A percentile compares a stretch with the other conserved stretches of the same genome.
phyloP scores from a whole-genome alignment of 2,113 vertebrate species.

The Piprites chloris region DNA sequence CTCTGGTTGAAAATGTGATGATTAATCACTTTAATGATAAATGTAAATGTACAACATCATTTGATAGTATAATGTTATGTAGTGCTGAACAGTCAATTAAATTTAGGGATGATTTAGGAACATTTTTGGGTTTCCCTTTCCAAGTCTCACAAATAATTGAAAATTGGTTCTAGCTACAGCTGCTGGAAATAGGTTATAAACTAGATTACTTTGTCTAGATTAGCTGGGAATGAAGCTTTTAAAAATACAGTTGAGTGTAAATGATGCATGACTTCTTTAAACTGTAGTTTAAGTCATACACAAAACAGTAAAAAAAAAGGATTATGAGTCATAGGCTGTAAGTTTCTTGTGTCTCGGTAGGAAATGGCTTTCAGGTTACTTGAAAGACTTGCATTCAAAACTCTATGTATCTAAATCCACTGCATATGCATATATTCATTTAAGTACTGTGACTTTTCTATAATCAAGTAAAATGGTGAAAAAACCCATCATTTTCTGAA shows the following conservation, averaged over 20 bases:
- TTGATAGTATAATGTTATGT: background rate
- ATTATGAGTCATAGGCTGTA: background rate
- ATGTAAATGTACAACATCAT: background rate
- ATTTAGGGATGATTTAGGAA: background rate
- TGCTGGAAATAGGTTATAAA: background rate
- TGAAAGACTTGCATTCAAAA: background rate
- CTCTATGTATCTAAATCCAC: background rate
- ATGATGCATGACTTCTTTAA: background rate
- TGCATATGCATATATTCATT: fast-evolving
- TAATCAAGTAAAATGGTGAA: background rate
- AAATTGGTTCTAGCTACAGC: background rate
- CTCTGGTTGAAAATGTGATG: background rate
- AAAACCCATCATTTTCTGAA: background rate
- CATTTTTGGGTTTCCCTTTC: background rate
- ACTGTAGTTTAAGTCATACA: background rate
- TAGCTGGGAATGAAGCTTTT: background rate
- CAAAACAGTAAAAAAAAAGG: background rate
- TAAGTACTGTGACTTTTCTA: background rate
- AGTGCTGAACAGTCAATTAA: background rate
- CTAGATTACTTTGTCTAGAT: background rate
- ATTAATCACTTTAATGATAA: background rate
- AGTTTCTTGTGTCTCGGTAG: background rate
- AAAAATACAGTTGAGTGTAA: background rate
- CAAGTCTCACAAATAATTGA: background rate
- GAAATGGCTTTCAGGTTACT: background rate